These are phyloP conservation scores for Melanotaenia nigrans DNA, from an alignment of 2,797 vertebrate genomes.

Conservation along the genomic window DNA sequence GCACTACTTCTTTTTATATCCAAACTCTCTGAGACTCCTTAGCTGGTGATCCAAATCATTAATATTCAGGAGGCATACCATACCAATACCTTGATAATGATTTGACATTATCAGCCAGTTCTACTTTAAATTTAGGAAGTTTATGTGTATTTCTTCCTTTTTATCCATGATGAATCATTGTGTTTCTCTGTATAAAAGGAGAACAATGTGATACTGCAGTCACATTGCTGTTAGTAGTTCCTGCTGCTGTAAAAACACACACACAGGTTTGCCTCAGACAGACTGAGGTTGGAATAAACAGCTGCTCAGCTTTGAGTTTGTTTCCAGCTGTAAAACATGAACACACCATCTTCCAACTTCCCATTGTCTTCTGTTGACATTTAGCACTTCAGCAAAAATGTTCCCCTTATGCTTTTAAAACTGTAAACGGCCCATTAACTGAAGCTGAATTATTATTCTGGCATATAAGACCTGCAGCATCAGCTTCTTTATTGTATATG, in stretches of 20 bases:
- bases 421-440: not conserved
- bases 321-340: conserved; percentile 22
- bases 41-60: not conserved
- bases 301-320: not conserved
- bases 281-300: not conserved
- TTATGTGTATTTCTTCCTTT: not conserved
- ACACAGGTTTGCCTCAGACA: not conserved
- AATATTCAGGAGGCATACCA: not conserved
- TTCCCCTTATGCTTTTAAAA: conserved; percentile 8
- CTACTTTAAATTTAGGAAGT: not conserved
- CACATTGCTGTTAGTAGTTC: not conserved
- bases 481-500: conserved; percentile 3
- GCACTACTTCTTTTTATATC: not conserved
- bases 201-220: conserved; percentile 1
- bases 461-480: conserved; percentile 11
- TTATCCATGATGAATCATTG: not conserved
- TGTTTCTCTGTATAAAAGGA: not conserved
- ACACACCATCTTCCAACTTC: conserved; percentile 18
- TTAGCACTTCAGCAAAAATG: conserved; percentile 14
- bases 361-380: conserved; percentile 19
- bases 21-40: not conserved
- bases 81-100: not conserved
- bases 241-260: not conserved
- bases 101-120: not conserved
- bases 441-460: conserved; percentile 16